A percentile compares a stretch with the other conserved stretches of the same genome.
These are phyloP conservation scores for Dendrophyllia cribrosa DNA, from an alignment of 64 coral and sea anemone species.

Conservation along the genomic window DNA sequence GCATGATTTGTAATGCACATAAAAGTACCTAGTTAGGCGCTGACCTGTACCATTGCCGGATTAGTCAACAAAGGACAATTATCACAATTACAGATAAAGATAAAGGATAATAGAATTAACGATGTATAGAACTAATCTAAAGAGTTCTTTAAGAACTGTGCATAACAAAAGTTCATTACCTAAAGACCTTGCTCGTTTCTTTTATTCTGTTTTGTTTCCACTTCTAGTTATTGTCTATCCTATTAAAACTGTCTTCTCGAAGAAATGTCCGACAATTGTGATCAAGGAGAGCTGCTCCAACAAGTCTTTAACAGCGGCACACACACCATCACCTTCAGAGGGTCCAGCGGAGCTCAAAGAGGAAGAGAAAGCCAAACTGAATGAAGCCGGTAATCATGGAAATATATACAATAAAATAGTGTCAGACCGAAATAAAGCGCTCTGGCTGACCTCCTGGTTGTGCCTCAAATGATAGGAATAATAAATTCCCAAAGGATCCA, in stretches of 20 bases:
- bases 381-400: conserved; percentile 3
- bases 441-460: no score
- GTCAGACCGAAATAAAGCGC: no score
- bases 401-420: not conserved
- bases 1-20: no score
- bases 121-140: not conserved
- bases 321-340: not conserved
- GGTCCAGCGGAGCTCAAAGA: not conserved
- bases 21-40: no score
- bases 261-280: conserved; percentile 7
- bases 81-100: not conserved
- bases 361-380: not conserved
- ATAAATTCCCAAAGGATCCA: no score
- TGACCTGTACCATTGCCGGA: no score
- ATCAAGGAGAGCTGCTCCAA: conserved; percentile 1
- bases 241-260: conserved; percentile 17
- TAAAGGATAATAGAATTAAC: not conserved
- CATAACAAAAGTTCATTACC: no score
- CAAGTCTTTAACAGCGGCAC: not conserved
- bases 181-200: not conserved
- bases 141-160: not conserved
- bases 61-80: not conserved
- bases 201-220: not conserved
- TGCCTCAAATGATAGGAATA: no score
- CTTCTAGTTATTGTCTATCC: conserved; percentile 9